Evolutionary conservation across 1,140 invertebrate species (phyloP), one percentile per base, ranked within the genome.

Genomic region (Drosophila ficusphila): DNA sequence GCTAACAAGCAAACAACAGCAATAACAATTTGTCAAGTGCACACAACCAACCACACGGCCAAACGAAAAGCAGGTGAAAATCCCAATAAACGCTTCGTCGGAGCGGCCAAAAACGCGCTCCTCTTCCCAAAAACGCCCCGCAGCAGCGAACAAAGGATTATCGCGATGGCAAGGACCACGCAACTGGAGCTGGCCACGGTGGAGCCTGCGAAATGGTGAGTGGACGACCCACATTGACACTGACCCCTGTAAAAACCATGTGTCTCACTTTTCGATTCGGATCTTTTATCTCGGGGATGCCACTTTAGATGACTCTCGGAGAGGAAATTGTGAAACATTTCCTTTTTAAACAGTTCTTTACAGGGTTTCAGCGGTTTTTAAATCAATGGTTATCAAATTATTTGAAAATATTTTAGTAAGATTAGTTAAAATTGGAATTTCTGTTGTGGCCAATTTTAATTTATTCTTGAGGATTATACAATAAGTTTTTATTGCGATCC

Each of bases 141-240:
- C 9, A 38, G 62, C 53, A 62, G 68, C 29, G 19, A 41, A 51
- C 67, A 76, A 76, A 56, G 76, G 82, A 86, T 86, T 86, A 81
- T 72, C 27, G 53, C 74, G 19, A 67, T 67, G 62, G 60, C 62
- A 31, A 33, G 44, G 36, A 52, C 34, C 60, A 65, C 62, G 62
- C 34, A 67, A 16, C 27, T 38, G 27, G 12, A 33, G 60, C 62
- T 49, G 46, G 67, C 54, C 18, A 36, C 18, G 48, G 51, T 25
- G 48, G 34, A 67, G 39, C 76, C 71, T 79, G 57, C 72, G 60
- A 86, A 86, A 86, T 85, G 81, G 81, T 85, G 69, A 85, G 81
- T 79, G 38, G n/a, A 62, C 48, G 56, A 23, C 14, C 25, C n/a
- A 46, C 56, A 39, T 33, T 42, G 49, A 34, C 41, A 48, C 23